These are phyloP conservation scores for Caerostris extrusa DNA, from an alignment of 1,140 invertebrate genomes.

Conservation along the genomic window DNA sequence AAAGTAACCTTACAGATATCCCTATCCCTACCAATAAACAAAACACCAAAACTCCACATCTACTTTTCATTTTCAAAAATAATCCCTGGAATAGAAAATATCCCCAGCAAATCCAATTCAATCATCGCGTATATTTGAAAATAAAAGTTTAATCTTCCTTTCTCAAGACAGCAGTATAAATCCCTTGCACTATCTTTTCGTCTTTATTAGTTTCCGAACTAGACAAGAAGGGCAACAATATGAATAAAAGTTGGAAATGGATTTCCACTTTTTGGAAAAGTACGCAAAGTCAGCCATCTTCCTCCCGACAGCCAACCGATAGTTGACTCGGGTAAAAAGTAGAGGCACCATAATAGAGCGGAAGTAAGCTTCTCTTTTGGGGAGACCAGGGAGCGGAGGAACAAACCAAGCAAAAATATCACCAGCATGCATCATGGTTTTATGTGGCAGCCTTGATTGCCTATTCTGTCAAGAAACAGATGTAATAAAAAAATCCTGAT, in stretches of 20 bases:
- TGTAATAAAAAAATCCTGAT: constrained; percentile 76
- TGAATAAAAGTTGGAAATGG: constrained; percentile 53
- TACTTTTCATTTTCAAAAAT: neutral
- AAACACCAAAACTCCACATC: neutral
- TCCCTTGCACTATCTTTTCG: constrained; percentile 26
- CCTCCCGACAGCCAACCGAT: neutral
- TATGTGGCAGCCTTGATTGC: constrained; percentile 58
- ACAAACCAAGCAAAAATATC: constrained; percentile 55
- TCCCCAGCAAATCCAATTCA: neutral
- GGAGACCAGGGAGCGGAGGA: neutral
- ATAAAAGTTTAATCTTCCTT: constrained; percentile 59
- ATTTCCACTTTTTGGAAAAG: constrained; percentile 49
- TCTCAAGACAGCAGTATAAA: constrained; percentile 18
- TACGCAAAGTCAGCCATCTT: neutral
- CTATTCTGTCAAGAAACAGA: constrained; percentile 63
- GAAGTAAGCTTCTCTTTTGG: constrained; percentile 15
- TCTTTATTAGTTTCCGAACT: constrained; percentile 38
- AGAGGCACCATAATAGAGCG: constrained; percentile 2
- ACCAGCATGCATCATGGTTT: constrained; percentile 54
- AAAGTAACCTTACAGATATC: neutral
- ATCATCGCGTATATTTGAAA: constrained; percentile 13
- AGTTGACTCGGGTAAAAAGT: neutral
- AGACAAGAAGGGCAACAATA: constrained; percentile 58
- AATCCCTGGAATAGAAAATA: neutral
- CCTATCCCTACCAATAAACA: neutral